Conservation (phyloP, 1,140 invertebrate genomes). For the Eulimnadia texana region DNA sequence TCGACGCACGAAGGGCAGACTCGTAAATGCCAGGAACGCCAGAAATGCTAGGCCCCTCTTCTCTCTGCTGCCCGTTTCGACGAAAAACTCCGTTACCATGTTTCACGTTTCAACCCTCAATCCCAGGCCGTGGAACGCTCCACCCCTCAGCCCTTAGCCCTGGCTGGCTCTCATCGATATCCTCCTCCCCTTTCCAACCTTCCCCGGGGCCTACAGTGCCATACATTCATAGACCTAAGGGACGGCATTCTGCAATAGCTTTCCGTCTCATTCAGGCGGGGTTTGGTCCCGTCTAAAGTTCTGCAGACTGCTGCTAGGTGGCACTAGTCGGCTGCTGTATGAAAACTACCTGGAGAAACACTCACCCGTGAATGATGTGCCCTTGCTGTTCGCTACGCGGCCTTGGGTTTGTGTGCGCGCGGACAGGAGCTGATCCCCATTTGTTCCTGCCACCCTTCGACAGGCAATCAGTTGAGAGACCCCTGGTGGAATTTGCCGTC, state of each 20-base stretch:
- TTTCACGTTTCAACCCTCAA: neutral
- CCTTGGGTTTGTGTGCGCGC: no score
- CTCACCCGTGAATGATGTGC: neutral
- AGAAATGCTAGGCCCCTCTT: neutral
- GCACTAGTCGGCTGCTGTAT: no score
- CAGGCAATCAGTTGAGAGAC: neutral
- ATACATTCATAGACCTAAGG: no score
- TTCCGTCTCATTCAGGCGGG: no score
- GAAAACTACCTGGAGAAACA: no score
- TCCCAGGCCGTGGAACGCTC: no score
- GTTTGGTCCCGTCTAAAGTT: no score
- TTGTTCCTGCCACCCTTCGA: neutral
- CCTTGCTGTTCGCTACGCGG: neutral
- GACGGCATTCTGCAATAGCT: no score
- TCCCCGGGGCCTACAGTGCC: no score
- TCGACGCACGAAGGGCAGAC: neutral
- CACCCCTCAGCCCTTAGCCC: neutral
- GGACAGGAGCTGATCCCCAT: neutral
- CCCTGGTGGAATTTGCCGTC: neutral
- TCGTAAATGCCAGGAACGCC: neutral
- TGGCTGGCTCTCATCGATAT: neutral
- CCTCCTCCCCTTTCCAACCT: no score
- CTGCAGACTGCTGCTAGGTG: no score
- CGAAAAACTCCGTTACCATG: neutral
- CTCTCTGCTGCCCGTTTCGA: neutral